phyloP scores from a whole-genome alignment of 2,888 invertebrate genomes.

The Himalopsyche japonica region DNA sequence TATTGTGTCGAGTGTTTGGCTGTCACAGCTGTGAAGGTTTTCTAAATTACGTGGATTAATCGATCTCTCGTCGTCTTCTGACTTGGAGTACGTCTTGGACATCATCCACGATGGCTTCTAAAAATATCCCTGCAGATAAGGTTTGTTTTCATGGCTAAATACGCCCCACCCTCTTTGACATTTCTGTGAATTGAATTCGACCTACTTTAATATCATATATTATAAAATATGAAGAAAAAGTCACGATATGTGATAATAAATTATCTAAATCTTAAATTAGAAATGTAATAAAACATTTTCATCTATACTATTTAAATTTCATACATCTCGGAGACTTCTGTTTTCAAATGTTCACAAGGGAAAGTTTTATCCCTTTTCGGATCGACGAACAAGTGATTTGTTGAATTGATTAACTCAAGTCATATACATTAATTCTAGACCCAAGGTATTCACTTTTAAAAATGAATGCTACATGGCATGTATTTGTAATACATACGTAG shows the following conservation, averaged over 20 bases:
- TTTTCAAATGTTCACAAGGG: neutral
- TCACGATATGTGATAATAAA: neutral
- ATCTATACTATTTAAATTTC: neutral
- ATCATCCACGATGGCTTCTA: constrained; percentile 66
- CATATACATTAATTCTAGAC: no score
- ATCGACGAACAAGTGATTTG: neutral
- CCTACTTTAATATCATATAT: constrained; percentile 19
- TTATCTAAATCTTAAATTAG: neutral
- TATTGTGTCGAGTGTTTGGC: constrained; percentile 60
- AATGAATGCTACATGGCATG: no score
- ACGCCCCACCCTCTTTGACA: constrained; percentile 27
- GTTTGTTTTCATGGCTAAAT: constrained; percentile 53
- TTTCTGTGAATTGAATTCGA: constrained; percentile 21
- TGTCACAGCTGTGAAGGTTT: constrained; percentile 57
- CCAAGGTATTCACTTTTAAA: no score
- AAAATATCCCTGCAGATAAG: constrained; percentile 84
- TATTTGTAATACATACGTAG: no score
- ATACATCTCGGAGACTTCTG: neutral
- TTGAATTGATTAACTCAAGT: no score
- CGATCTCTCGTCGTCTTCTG: constrained; percentile 12
- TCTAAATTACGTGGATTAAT: constrained; percentile 48
- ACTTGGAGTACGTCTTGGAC: constrained; percentile 16
- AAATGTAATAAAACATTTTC: neutral
- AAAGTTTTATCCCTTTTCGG: neutral
- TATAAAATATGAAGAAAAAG: neutral